phyloP scores from a whole-genome alignment of 2,113 vertebrate genomes.

The Canis aureus region DNA sequence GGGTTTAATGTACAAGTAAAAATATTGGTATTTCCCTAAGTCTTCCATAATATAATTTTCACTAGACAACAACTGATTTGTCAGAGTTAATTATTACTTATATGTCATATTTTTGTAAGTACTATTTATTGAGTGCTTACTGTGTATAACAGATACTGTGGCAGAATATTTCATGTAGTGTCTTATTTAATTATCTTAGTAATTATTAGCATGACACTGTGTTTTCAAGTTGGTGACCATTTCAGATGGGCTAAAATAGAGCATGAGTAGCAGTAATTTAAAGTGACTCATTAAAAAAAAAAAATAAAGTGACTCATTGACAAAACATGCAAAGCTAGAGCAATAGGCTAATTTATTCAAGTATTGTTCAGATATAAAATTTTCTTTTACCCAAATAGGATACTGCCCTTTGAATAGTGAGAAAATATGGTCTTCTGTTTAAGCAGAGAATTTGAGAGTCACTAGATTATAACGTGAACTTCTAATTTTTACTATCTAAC shows the following conservation, averaged over 20 bases:
- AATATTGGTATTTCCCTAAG: not conserved
- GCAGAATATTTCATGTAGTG: not conserved
- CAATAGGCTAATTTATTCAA: not conserved
- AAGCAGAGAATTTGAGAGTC: constrained; percentile 49
- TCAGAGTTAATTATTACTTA: constrained; percentile 25
- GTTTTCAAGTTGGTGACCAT: constrained; percentile 24
- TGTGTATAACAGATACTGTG: not conserved
- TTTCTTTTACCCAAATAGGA: not conserved
- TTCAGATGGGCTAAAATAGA: not conserved
- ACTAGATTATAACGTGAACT: not conserved
- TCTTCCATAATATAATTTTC: constrained; percentile 38
- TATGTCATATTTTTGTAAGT: constrained; percentile 23
- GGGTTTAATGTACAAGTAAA: not conserved
- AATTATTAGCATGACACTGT: not conserved
- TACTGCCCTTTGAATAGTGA: constrained; percentile 33
- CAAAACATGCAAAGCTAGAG: constrained; percentile 29
- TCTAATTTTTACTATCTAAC: constrained; percentile 27
- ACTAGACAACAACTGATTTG: not conserved
- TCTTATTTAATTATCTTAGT: not conserved
- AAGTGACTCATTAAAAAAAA: constrained; percentile 11
- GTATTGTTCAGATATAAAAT: constrained; percentile 37
- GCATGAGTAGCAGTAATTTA: not conserved
- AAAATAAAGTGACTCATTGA: not conserved
- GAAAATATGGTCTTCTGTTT: constrained; percentile 20
- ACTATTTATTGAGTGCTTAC: not conserved